These are phyloP conservation scores for Cephus cinctus DNA, from an alignment of 1,140 invertebrate genomes.

Conservation along the genomic window DNA sequence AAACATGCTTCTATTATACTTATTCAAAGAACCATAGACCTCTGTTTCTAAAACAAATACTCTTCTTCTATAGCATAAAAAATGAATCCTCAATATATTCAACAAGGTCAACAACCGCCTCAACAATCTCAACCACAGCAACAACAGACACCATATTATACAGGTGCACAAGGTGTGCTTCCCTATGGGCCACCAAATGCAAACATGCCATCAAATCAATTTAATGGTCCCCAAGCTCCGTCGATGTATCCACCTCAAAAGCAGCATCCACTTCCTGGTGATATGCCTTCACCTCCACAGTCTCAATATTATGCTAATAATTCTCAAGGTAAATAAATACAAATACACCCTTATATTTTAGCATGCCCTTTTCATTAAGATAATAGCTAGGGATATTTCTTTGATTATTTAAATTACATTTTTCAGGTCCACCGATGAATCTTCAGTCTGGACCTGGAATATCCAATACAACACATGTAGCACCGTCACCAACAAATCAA, in stretches of 20 bases:
- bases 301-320: constrained; percentile 29
- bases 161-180: constrained; percentile 22
- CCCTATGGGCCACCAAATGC: constrained; percentile 31
- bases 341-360: no score
- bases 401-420: background rate
- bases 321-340: constrained; percentile 16
- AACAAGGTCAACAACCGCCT: constrained; percentile 33
- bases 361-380: no score
- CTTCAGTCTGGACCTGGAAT: constrained; percentile 17
- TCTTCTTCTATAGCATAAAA: constrained; percentile 16
- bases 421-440: constrained; percentile 17
- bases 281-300: constrained; percentile 22
- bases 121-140: no score
- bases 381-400: constrained; percentile 12
- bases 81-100: constrained; percentile 45
- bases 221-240: constrained; percentile 15
- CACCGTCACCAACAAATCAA: constrained; percentile 22
- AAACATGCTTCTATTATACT: no score
- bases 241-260: constrained; percentile 25
- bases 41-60: no score
- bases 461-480: constrained; percentile 15
- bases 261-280: constrained; percentile 12
- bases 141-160: constrained; percentile 22
- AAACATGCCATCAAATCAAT: constrained; percentile 28
- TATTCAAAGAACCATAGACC: no score